Evolutionary conservation across 2,797 vertebrate species (phyloP), one percentile per base, ranked within the genome.

Genomic region (Dryobates pubescens): DNA sequence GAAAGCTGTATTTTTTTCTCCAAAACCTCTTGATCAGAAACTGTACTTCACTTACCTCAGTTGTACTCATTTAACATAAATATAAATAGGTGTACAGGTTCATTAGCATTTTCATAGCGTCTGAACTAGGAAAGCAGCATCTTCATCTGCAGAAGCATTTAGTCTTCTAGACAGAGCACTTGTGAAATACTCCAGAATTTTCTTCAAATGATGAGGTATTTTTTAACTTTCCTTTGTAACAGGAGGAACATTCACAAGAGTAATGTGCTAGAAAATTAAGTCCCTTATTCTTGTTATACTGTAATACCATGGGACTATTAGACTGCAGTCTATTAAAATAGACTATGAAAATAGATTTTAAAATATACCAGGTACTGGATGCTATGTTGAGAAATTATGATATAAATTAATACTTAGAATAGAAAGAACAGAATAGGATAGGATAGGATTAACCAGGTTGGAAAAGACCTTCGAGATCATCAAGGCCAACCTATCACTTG

Each of bases 51-150:
- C 4, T 83, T 92, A 4, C 29, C 57, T 92, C 51, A 68, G 0
- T 56, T 90, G 68, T 70, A 26, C 56, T 77, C 65, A 41, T n/a
- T 90, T 67, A 93, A 67, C 36, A 62, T 56, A 89, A 88, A 89
- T 85, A 14, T 84, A 78, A 67, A 62, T 81, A 83, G 54, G 32
- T 86, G 77, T 78, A 65, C 38, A 70, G 20, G 22, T 75, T 41
- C 67, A 85, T 19, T 47, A 67, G 13, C 17, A 27, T 88, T 95
- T 90, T 82, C 19, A 17, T 45, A 64, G 36, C 32, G 38, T 82
- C 17, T 85, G 47, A 90, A 23, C 38, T 81, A 53, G 41, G 62
- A 87, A 87, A 83, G 53, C 17, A 80, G 7, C 26, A 57, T 70
- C 68, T 79, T 86, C 13, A n/a, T 78, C 57, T 86, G 27, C 12